These are phyloP conservation scores for Anticlea derivata DNA, from an alignment of 2,888 invertebrate genomes.

Conservation along the genomic window DNA sequence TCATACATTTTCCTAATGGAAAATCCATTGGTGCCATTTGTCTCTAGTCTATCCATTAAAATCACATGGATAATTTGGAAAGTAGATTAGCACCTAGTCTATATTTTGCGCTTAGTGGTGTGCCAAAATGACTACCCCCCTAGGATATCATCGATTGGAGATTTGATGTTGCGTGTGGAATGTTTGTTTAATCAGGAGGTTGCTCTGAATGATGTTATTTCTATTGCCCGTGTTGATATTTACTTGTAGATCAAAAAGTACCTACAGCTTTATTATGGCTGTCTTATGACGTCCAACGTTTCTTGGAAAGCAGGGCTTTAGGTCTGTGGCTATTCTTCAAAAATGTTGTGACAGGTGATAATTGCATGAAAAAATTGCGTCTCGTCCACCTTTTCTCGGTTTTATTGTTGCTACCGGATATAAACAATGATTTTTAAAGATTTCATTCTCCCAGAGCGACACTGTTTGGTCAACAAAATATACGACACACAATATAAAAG, in stretches of 20 bases:
- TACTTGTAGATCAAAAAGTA: background rate
- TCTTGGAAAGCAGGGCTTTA: background rate
- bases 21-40: too few species aligned
- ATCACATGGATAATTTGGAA: too few species aligned
- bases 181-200: too few species aligned
- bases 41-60: too few species aligned
- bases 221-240: too few species aligned
- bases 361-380: conserved; percentile 11
- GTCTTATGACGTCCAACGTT: background rate
- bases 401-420: conserved; percentile 13
- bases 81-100: too few species aligned
- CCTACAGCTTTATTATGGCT: background rate
- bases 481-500: background rate
- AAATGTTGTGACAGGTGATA: conserved; percentile 29
- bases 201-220: too few species aligned
- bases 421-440: conserved; percentile 14
- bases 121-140: too few species aligned
- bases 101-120: too few species aligned
- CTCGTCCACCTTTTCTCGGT: conserved; percentile 2
- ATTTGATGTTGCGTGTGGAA: too few species aligned
- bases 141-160: too few species aligned
- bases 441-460: conserved; percentile 4
- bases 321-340: conserved; percentile 21
- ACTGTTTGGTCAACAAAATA: conserved; percentile 1
- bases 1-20: too few species aligned